A percentile compares a stretch with the other conserved stretches of the same genome.
phyloP scores from a whole-genome alignment of 1,140 invertebrate genomes.

The Zaprionus capensis region DNA sequence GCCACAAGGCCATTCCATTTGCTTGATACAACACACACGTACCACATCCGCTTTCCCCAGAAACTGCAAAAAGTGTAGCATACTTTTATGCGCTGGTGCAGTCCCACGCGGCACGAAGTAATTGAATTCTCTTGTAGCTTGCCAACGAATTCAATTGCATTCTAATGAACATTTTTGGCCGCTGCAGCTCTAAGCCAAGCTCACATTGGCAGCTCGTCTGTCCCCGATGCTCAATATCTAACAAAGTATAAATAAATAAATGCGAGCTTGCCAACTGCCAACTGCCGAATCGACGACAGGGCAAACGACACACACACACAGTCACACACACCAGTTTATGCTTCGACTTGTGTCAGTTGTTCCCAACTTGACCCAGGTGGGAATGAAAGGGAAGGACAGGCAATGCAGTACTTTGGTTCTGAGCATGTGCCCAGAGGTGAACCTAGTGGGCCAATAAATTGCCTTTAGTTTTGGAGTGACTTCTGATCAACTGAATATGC shows the following conservation, averaged over 20 bases:
- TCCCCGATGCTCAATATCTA: constrained; percentile 11
- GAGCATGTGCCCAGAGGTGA: no score
- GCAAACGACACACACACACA: background rate
- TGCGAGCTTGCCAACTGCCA: constrained; percentile 8
- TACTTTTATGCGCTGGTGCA: constrained; percentile 23
- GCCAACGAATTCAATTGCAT: constrained; percentile 33
- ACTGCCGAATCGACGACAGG: constrained; percentile 1
- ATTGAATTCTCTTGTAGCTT: constrained; percentile 42
- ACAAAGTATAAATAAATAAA: constrained; percentile 15
- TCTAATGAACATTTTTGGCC: constrained; percentile 35
- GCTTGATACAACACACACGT: constrained; percentile 16
- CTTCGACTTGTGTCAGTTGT: background rate
- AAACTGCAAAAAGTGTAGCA: constrained; percentile 13
- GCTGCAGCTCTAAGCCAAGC: constrained; percentile 10
- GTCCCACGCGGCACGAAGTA: constrained; percentile 12
- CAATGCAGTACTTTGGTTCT: background rate
- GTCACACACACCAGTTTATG: background rate
- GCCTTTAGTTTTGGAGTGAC: background rate
- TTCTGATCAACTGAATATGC: background rate
- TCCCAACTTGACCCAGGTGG: background rate
- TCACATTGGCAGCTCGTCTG: background rate
- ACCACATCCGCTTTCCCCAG: background rate
- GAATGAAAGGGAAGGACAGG: background rate
- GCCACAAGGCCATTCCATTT: constrained; percentile 2
- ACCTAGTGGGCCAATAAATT: background rate